Conservation (phyloP, 2,888 invertebrate genomes). For the Willowsia nigromaculata region DNA sequence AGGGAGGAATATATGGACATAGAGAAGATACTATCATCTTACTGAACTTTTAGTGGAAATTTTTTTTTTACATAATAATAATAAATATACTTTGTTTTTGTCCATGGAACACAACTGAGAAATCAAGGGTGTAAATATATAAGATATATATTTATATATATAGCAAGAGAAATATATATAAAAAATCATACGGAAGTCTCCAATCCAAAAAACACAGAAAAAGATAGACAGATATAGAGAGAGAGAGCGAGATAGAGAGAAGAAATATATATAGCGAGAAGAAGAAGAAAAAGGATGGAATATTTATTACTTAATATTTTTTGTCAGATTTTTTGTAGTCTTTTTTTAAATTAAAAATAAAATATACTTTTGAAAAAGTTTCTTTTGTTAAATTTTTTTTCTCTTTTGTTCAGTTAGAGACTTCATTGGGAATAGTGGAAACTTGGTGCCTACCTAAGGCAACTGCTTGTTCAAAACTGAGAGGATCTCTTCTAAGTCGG, state of each 20-base stretch:
- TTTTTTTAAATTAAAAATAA: background rate
- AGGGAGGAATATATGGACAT: background rate
- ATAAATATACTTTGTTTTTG: background rate
- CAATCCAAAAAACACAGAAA: background rate
- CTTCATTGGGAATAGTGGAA: constrained; percentile 69
- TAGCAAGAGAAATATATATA: background rate
- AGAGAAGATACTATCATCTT: background rate
- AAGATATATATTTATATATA: background rate
- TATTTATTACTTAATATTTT: constrained; percentile 15
- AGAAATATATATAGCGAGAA: background rate
- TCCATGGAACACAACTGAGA: constrained; percentile 60
- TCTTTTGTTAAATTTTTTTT: background rate
- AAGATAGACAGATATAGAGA: background rate
- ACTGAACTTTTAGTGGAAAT: too few relatives aligned
- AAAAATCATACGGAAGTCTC: constrained; percentile 1
- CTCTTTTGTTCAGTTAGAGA: constrained; percentile 54
- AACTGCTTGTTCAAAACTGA: constrained; percentile 78
- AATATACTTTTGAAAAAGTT: background rate
- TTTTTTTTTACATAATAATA: background rate
- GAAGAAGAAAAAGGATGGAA: background rate
- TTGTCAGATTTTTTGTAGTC: too few relatives aligned
- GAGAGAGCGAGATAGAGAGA: background rate
- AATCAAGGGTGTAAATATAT: constrained; percentile 54
- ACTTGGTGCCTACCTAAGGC: constrained; percentile 77
- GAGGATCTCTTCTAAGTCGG: constrained; percentile 78